Base-by-base conservation (phyloP, 2,113 vertebrate genomes). In the Podiceps cristatus region DNA sequence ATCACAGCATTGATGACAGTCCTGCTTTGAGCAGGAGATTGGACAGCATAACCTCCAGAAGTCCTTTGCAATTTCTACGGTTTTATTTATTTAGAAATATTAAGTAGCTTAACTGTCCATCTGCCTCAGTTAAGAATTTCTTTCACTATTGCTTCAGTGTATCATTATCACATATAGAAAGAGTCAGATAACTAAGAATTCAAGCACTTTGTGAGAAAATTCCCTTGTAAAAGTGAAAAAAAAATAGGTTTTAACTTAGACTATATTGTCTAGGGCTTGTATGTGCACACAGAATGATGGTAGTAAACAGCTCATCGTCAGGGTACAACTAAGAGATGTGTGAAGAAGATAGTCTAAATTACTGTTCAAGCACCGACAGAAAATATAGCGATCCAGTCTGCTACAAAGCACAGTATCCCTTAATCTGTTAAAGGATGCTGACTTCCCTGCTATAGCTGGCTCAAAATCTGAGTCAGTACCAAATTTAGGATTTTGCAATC, bases 401-500 rank as follows among this genome's bases (percentile, higher is more conserved):
- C n/a, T 66, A 55, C 49, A 53, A 27, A 62, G 28, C 60, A 40
- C 45, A 16, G n/a, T 62, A 59, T 35, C 67, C 28, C 16, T 55
- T 27, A 23, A 15, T 49, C 64, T 31, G 23, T n/a, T 73, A 42
- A 80, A 72, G 63, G 64, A 77, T 80, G 44, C 75, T 68, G 76
- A 33, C 37, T 52, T 55, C 56, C 64, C 67, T 73, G 69, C 75
- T 58, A 27, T 42, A 49, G 31, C 29, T 56, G 68, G 42, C 73
- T 80, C 28, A 76, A 56, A 84, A 45, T 28, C 40, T 82, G 69
- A 81, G 37, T 64, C 69, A 64, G 33, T 77, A 69, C 20, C 44
- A 55, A 85, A 81, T 60, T 40, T 55, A 68, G 66, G n/a, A 50
- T 95, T 88, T 93, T 88, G 64, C 79, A 95, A 85, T 93, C 59